Evolutionary conservation across 2,113 vertebrate genomes (phyloP).

Genomic region (Semicossyphus pulcher): DNA sequence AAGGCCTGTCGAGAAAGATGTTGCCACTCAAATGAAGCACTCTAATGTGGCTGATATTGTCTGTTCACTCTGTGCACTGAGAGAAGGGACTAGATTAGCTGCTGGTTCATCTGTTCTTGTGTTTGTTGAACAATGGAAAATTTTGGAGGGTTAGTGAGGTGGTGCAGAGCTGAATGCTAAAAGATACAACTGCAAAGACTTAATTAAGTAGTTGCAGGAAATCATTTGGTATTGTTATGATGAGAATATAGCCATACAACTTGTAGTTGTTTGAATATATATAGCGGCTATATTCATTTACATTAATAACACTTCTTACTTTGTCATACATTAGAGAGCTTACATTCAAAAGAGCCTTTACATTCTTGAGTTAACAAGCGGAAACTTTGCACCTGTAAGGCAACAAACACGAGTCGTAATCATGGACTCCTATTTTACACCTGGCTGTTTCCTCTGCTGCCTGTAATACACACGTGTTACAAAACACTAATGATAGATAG

Average conservation of each 20-base stretch:
- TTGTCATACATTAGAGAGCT: no score
- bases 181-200: constrained; percentile 18
- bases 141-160: constrained; percentile 56
- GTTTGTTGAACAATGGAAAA: constrained; percentile 76
- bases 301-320: no score
- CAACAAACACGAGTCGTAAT: constrained; percentile 21
- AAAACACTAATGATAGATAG: constrained; percentile 21
- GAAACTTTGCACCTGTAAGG: constrained; percentile 27
- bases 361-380: background rate
- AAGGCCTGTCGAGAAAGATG: constrained; percentile 71
- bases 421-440: constrained; percentile 18
- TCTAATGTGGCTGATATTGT: constrained; percentile 79
- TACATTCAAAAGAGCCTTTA: no score
- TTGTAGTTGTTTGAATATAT: no score
- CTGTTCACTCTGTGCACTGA: constrained; percentile 82
- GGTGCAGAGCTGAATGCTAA: constrained; percentile 28
- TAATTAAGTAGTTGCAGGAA: background rate
- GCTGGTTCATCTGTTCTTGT: constrained; percentile 80
- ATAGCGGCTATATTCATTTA: no score
- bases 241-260: no score
- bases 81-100: constrained; percentile 76
- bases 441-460: constrained; percentile 1
- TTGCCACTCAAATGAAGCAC: constrained; percentile 50
- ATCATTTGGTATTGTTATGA: background rate
- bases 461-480: constrained; percentile 31